These are phyloP conservation scores for Proteles cristata DNA, from an alignment of 2,113 vertebrate species.

Conservation along the genomic window DNA sequence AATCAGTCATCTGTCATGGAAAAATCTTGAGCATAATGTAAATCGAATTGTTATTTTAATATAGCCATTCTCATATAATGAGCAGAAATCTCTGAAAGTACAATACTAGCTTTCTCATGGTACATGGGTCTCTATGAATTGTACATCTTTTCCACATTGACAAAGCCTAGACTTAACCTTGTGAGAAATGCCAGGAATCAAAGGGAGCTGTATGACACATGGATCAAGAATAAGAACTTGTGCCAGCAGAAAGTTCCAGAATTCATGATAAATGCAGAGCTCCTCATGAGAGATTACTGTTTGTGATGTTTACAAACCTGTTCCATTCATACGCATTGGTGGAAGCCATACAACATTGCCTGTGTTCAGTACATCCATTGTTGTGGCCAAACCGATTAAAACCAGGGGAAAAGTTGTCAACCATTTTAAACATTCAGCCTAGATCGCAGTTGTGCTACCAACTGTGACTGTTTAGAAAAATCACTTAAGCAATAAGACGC, in stretches of 20 bases:
- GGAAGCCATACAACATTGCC: not conserved
- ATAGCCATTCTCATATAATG: not conserved
- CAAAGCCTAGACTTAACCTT: not conserved
- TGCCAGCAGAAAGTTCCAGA: not conserved
- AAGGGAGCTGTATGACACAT: not conserved
- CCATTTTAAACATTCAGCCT: conserved; percentile 59
- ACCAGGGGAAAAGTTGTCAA: conserved; percentile 55
- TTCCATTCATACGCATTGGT: not conserved
- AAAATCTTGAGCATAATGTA: not conserved
- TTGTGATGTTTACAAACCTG: not conserved
- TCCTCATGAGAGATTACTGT: not conserved
- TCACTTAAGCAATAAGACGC: conserved; percentile 13
- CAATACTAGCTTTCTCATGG: not conserved
- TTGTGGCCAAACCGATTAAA: not conserved
- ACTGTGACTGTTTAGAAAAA: conserved; percentile 65
- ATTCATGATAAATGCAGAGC: not conserved
- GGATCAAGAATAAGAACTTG: not conserved
- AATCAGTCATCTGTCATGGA: not conserved
- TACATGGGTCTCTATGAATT: not conserved
- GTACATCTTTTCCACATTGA: not conserved
- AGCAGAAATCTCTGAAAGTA: conserved; percentile 22
- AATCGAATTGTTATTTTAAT: not conserved
- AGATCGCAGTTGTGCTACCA: conserved; percentile 58
- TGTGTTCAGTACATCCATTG: not conserved
- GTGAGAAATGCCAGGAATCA: conserved; percentile 27